These are phyloP conservation scores for Operophtera brumata DNA, from an alignment of 2,888 invertebrate species.

Conservation along the genomic window DNA sequence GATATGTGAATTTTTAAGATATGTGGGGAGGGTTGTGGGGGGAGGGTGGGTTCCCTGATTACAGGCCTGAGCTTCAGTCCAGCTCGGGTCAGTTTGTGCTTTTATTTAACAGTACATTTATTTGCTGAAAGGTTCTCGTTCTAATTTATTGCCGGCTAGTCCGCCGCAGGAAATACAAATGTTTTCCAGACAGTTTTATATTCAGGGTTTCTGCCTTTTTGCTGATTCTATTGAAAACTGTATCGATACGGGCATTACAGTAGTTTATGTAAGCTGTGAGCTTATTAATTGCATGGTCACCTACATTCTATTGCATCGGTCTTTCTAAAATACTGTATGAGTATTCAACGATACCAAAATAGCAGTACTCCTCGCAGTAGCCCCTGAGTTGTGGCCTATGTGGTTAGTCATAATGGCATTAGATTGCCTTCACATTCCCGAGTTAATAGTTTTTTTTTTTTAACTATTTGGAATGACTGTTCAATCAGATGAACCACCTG, in stretches of 20 bases:
- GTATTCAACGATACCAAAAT: too few relatives aligned
- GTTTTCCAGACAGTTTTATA: constrained; percentile 24
- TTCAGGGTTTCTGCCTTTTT: constrained; percentile 10
- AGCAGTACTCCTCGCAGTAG: too few relatives aligned
- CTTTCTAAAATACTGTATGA: too few relatives aligned
- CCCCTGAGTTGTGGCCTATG: too few relatives aligned
- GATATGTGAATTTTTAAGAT: too few relatives aligned
- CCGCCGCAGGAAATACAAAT: constrained; percentile 32
- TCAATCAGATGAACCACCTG: too few relatives aligned
- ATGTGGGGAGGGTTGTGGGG: not conserved
- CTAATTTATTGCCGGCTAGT: constrained; percentile 43
- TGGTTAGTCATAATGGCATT: too few relatives aligned
- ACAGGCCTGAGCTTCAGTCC: not conserved
- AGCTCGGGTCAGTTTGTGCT: constrained; percentile 14
- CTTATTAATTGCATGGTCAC: too few relatives aligned
- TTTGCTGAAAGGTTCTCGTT: constrained; percentile 38
- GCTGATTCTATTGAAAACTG: constrained; percentile 9
- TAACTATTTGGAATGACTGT: too few relatives aligned
- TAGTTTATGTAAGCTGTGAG: not conserved
- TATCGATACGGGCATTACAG: not conserved
- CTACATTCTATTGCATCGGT: too few relatives aligned
- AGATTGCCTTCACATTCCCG: too few relatives aligned
- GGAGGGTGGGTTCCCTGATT: not conserved
- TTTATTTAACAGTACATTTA: constrained; percentile 49
- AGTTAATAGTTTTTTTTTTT: too few relatives aligned